phyloP scores from a whole-genome alignment of 2,113 vertebrate species.

The Callionymus lyra region DNA sequence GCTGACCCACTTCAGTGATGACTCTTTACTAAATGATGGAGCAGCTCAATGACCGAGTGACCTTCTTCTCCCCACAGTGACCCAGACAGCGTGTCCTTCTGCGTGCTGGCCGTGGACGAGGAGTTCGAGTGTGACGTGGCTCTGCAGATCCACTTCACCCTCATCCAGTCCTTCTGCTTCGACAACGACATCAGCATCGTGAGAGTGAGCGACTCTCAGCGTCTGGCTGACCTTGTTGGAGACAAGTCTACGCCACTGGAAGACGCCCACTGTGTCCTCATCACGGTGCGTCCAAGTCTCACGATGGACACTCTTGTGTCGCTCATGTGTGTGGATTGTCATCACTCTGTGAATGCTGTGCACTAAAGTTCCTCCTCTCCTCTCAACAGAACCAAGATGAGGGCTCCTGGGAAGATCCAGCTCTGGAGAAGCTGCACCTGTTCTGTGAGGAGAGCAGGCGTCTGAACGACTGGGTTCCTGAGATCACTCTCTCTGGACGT shows the following conservation, averaged over 20 bases:
- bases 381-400: conserved; percentile 61
- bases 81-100: conserved; percentile 68
- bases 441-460: conserved; percentile 70
- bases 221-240: conserved; percentile 58
- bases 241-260: conserved; percentile 49
- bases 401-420: conserved; percentile 66
- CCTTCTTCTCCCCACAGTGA: conserved; percentile 46
- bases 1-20: too few relatives aligned
- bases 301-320: rapidly evolving
- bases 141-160: conserved; percentile 74
- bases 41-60: conserved; percentile 3
- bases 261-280: conserved; percentile 70
- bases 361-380: neutral
- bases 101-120: conserved; percentile 57
- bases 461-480: conserved; percentile 71
- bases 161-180: conserved; percentile 76
- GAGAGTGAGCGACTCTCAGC: conserved; percentile 62
- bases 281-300: conserved; percentile 58
- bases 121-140: conserved; percentile 59
- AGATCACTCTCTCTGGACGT: conserved; percentile 64
- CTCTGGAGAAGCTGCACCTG: conserved; percentile 71
- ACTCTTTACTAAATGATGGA: neutral
- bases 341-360: too few relatives aligned
- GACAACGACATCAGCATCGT: conserved; percentile 75
- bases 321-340: neutral